Base-by-base conservation (phyloP, 2,888 invertebrate genomes). In the Podotricha telesiphe region DNA sequence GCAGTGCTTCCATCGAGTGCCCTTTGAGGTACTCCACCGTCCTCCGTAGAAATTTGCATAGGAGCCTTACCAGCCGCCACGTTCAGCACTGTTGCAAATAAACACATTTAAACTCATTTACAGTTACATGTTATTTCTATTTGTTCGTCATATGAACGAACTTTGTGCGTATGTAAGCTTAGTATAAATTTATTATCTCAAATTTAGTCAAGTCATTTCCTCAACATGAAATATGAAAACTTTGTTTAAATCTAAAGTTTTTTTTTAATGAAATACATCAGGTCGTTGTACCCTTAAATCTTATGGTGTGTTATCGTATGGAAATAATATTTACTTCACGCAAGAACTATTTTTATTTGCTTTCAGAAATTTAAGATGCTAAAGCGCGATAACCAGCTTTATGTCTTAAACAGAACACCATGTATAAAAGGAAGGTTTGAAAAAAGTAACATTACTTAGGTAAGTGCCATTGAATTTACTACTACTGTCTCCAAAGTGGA, bases 61-160 rank as follows among this genome's bases (percentile, higher is more conserved):
- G 98, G 98, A 0, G 98, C 98, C 86, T 98, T 98, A 40, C 98
- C 98, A 1, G 98, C 98, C 0, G 98, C 98, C 69, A 98, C 98
- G 89, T 98, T 98, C 59, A 98, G 87, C 45, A 98, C 98, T 98
- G 94, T 48, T 15, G 7, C 0, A 92, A 77, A 67, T 68, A 73
- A 63, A 61, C 20, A n/a, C 17, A 22, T 53, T n/a, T 42, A 37
- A 37, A 37, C 37, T 10, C n/a, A n/a, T n/a, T n/a, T n/a, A 10
- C 3, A 37, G 37, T 37, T 37, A 37, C 10, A n/a, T 28, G 28
- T 28, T 28, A 28, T 28, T 28, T 28, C 28, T 28, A 28, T 28
- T 28, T 28, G 28, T 28, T 28, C 28, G 6, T 6, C 28, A 6
- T 28, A 4, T 28, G 6, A 28, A 28, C 28, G 28, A 4, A 28